Conservation (phyloP, 2,888 invertebrate species). For the Imbricaverruca yamaguchii region DNA sequence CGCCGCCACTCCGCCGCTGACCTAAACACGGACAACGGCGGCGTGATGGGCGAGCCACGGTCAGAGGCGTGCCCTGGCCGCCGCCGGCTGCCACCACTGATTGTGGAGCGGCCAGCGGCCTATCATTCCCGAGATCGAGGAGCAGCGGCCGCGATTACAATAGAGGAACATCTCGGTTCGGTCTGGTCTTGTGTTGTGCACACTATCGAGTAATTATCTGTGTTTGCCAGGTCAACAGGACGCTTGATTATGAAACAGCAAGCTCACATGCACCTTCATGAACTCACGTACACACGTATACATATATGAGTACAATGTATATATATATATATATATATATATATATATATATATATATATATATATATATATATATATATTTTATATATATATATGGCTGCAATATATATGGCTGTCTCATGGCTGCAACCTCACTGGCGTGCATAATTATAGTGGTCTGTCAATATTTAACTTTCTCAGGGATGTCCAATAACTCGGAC, state of each 20-base stretch:
- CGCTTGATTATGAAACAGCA: too few species aligned
- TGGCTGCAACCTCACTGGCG: background rate
- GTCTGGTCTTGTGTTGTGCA: background rate
- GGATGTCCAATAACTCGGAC: too few species aligned
- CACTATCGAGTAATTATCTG: too few species aligned
- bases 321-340: constrained; percentile 13
- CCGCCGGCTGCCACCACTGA: background rate
- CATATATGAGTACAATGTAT: background rate
- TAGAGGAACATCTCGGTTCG: background rate
- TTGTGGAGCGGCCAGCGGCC: background rate
- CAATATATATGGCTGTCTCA: constrained; percentile 21
- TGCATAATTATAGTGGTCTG: too few species aligned
- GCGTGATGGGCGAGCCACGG: background rate
- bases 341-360: background rate
- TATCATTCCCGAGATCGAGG: background rate
- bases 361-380: background rate
- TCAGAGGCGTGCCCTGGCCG: background rate
- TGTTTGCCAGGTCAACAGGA: too few species aligned
- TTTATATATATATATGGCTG: constrained; percentile 8
- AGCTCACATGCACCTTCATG: background rate
- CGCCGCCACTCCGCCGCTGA: background rate
- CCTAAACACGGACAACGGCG: background rate
- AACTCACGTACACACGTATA: constrained; percentile 23
- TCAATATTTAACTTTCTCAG: too few species aligned
- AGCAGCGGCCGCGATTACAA: background rate